Base-by-base conservation (phyloP, 1,140 invertebrate species). In the Homarus americanus region DNA sequence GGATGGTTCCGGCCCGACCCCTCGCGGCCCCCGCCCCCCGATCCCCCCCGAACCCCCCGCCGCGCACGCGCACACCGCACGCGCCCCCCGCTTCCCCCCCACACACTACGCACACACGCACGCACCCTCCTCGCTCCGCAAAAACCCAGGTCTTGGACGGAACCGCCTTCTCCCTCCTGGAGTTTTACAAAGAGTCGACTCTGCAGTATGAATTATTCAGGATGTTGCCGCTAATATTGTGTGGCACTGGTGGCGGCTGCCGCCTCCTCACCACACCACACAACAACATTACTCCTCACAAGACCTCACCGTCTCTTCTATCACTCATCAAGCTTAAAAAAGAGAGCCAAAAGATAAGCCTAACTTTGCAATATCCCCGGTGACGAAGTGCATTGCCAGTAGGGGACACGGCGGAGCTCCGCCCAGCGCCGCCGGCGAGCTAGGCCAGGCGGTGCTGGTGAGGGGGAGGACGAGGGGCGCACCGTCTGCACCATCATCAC, bases 1-100 rank as follows among this genome's bases (percentile, higher is more conserved):
- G 82, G 75, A 87, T 87, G 87, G 92, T 91, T 91, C 91, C 92
- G 91, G 92, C 92, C 92, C 92, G 91, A 91, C 92, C 92, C 92
- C 90, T 84, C 91, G 72, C 83, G 87, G 80, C 82, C 83, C 84
- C 58, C 76, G 82, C 82, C 89, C 73, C n/a, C 2, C 28, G 53
- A 10, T 76, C 91, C 88, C 90, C 89, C 72, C 88, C 82, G 63
- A 75, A 72, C 66, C 92, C 90, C 90, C 90, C 88, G 80, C 83
- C 91, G 87, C 84, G 92, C 92, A 82, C 83, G 79, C 88, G 90
- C 88, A 87, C 83, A 91, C 84, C 72, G 86, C 88, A 87, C 90
- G 83, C 90, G 88, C 88, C 92, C 90, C 92, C 92, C 73, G 84
- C 58, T 58, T 72, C 66, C 86, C 88, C 88, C 83, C 69, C 32